These are phyloP conservation scores for Auanema sp. DNA, from an alignment of 2,888 invertebrate genomes.

Conservation along the genomic window DNA sequence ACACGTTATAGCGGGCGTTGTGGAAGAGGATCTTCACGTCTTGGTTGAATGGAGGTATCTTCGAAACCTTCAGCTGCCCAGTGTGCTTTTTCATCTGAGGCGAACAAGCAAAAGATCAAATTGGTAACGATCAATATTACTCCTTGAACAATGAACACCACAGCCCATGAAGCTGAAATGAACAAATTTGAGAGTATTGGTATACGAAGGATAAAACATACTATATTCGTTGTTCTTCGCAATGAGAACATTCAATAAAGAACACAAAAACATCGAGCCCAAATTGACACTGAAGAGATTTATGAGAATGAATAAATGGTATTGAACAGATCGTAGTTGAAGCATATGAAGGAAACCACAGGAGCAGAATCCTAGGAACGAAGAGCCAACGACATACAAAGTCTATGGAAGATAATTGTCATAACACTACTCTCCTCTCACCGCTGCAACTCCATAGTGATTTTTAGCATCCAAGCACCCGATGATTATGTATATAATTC, in stretches of 20 bases:
- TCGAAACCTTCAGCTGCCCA: conserved; percentile 45
- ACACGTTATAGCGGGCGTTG: conserved; percentile 39
- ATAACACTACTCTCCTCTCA: too few species aligned
- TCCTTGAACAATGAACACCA: conserved; percentile 41
- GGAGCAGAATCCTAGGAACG: conserved; percentile 38
- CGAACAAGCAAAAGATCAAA: conserved; percentile 39
- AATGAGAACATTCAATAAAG: conserved; percentile 41
- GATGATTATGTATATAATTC: conserved; percentile 34
- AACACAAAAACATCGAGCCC: conserved; percentile 37
- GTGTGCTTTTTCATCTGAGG: conserved; percentile 35
- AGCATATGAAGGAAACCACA: conserved; percentile 37
- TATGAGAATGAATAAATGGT: conserved; percentile 43
- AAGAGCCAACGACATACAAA: conserved; percentile 38
- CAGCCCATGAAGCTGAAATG: conserved; percentile 38
- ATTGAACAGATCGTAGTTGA: conserved; percentile 37
- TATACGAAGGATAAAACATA: conserved; percentile 12
- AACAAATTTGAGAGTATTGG: background rate
- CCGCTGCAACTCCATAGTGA: conserved; percentile 28
- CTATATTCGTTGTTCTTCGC: conserved; percentile 47
- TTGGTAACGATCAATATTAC: conserved; percentile 40
- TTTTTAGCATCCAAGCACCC: conserved; percentile 35
- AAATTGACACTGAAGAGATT: conserved; percentile 40
- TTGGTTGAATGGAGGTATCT: conserved; percentile 45
- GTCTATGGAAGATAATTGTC: conserved; percentile 17
- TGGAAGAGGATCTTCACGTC: conserved; percentile 42